A percentile compares a stretch with the other conserved stretches of the same genome.
These are phyloP conservation scores for Corythaixoides concolor DNA, from an alignment of 2,113 vertebrate species.

Conservation along the genomic window DNA sequence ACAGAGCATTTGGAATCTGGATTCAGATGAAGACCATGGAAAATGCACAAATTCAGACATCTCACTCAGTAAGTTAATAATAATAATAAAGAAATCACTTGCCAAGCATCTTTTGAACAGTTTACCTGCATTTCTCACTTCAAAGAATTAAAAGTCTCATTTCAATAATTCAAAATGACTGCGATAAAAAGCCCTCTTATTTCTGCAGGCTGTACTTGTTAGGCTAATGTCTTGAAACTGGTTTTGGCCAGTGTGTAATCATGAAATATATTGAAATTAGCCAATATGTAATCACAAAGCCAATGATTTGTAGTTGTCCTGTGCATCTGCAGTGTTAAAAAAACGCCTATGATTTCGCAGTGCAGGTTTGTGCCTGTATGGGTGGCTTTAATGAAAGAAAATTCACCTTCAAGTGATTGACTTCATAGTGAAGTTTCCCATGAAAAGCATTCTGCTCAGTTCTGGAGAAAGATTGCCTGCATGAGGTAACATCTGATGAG, in stretches of 20 bases:
- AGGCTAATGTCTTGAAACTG: not conserved
- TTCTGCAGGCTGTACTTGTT: not conserved
- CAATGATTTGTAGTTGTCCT: not conserved
- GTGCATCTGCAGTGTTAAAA: not conserved
- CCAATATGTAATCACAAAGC: not conserved
- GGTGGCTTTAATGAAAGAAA: not conserved
- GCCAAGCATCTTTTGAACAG: not conserved
- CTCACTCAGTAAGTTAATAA: not conserved
- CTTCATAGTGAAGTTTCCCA: not conserved
- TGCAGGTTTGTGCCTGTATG: not conserved
- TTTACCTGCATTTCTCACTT: not conserved
- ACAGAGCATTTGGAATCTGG: conserved; percentile 27
- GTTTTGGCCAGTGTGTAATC: not conserved
- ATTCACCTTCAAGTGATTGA: not conserved
- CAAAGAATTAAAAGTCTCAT: not conserved
- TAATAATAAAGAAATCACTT: not conserved
- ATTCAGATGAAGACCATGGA: conserved; percentile 59
- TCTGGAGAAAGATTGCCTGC: not conserved
- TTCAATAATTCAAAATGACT: not conserved
- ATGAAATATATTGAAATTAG: not conserved
- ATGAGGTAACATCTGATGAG: not conserved
- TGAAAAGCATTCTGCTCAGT: not conserved
- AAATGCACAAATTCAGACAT: conserved; percentile 43
- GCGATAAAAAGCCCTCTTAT: not conserved
- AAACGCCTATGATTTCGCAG: not conserved